These are phyloP conservation scores for Mythimna pallens DNA, from an alignment of 2,888 invertebrate genomes.

Conservation along the genomic window DNA sequence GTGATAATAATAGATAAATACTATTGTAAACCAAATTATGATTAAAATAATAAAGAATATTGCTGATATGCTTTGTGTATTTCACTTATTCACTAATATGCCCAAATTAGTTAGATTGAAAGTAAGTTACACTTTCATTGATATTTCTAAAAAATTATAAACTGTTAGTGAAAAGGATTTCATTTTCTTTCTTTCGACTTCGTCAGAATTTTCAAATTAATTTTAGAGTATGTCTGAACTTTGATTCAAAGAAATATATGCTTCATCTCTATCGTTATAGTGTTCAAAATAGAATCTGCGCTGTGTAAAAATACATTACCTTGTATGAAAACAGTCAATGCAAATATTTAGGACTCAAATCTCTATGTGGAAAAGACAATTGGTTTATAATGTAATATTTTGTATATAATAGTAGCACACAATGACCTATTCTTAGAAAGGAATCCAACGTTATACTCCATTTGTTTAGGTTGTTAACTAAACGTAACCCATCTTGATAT, in stretches of 20 bases:
- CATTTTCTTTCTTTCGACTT: background rate
- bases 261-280: background rate
- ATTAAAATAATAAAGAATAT: conserved; percentile 54
- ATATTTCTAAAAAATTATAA: conserved; percentile 4
- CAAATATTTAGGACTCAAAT: background rate
- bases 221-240: background rate
- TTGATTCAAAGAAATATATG: conserved; percentile 6
- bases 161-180: conserved; percentile 1
- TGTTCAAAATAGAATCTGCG: conserved; percentile 4
- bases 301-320: conserved; percentile 8
- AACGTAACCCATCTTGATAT: too few relatives aligned
- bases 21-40: conserved; percentile 44
- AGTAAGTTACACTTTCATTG: conserved; percentile 6
- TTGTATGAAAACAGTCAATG: conserved; percentile 52
- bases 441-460: background rate
- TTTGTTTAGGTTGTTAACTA: too few relatives aligned
- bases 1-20: conserved; percentile 27
- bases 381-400: background rate
- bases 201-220: background rate
- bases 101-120: conserved; percentile 36
- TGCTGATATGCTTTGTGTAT: conserved; percentile 50
- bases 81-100: conserved; percentile 47
- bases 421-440: background rate
- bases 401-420: too few relatives aligned
- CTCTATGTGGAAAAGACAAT: background rate